Evolutionary conservation across 2,113 vertebrate species (phyloP).

Genomic region (Alces alces): DNA sequence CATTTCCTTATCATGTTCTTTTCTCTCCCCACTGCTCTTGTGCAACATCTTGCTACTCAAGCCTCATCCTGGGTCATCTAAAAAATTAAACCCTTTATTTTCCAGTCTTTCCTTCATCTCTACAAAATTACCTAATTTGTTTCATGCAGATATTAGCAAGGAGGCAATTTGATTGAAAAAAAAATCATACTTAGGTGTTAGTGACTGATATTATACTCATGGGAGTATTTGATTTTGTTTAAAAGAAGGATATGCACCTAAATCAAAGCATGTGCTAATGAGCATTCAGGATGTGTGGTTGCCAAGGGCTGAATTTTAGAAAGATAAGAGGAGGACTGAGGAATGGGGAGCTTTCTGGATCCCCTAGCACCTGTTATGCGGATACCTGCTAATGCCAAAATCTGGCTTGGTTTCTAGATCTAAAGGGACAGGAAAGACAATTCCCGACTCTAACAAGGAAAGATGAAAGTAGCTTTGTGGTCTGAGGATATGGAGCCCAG

Average conservation of each 20-base stretch:
- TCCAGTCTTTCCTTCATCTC: not conserved
- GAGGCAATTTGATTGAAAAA: not conserved
- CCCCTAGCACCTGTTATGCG: not conserved
- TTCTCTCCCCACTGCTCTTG: not conserved
- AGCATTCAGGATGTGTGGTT: not conserved
- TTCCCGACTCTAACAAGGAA: not conserved
- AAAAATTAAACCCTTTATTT: not conserved
- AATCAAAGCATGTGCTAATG: not conserved
- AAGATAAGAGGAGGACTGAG: not conserved
- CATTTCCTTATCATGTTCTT: not conserved
- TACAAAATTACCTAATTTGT: not conserved
- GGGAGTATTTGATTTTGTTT: not conserved
- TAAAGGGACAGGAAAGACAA: not conserved
- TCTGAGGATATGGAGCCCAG: too few species aligned
- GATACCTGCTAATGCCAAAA: not conserved
- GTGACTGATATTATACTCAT: not conserved
- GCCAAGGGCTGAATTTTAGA: not conserved
- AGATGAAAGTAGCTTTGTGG: not conserved
- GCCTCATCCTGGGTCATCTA: not conserved
- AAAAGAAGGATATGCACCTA: not conserved
- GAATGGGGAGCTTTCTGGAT: not conserved
- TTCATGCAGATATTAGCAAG: not conserved
- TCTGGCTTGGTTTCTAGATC: not conserved
- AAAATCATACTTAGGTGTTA: not conserved
- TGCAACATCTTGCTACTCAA: not conserved